phyloP scores from a whole-genome alignment of 2,113 vertebrate species.

The Etheostoma cragini region DNA sequence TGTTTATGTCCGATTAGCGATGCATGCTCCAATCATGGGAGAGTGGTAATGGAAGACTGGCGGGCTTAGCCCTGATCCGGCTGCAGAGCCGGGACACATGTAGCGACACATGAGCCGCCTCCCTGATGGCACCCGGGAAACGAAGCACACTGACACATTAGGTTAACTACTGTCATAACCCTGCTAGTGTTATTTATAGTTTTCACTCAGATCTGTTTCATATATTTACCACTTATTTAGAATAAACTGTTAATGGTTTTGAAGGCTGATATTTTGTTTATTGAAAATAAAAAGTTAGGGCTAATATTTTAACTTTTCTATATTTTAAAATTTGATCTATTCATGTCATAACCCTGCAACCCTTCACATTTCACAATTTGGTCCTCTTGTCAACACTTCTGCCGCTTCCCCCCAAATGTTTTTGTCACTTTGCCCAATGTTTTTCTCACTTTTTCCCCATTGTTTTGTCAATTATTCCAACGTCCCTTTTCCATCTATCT shows the following conservation, averaged over 20 bases:
- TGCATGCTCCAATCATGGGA: constrained; percentile 80
- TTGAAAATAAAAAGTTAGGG: neutral
- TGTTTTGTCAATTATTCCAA: too few species aligned
- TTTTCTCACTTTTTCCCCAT: too few species aligned
- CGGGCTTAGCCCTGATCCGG: constrained; percentile 75
- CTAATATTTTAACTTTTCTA: neutral
- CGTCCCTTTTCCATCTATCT: too few species aligned
- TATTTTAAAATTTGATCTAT: neutral
- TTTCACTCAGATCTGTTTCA: neutral
- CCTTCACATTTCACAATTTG: too few species aligned
- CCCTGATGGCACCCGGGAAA: constrained; percentile 50
- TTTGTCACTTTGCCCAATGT: too few species aligned
- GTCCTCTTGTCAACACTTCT: too few species aligned
- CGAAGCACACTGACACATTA: constrained; percentile 19
- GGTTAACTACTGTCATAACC: neutral
- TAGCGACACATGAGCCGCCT: constrained; percentile 54
- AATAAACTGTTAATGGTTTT: neutral
- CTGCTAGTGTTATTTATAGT: neutral
- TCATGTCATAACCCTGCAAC: neutral
- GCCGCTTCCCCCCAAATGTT: too few species aligned
- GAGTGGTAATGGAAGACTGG: constrained; percentile 74
- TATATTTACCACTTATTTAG: neutral
- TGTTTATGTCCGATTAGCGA: constrained; percentile 80
- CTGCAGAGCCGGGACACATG: constrained; percentile 73
- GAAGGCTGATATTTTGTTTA: neutral